These are phyloP conservation scores for Drosophila jambulina DNA, from an alignment of 1,140 invertebrate genomes.

Conservation along the genomic window DNA sequence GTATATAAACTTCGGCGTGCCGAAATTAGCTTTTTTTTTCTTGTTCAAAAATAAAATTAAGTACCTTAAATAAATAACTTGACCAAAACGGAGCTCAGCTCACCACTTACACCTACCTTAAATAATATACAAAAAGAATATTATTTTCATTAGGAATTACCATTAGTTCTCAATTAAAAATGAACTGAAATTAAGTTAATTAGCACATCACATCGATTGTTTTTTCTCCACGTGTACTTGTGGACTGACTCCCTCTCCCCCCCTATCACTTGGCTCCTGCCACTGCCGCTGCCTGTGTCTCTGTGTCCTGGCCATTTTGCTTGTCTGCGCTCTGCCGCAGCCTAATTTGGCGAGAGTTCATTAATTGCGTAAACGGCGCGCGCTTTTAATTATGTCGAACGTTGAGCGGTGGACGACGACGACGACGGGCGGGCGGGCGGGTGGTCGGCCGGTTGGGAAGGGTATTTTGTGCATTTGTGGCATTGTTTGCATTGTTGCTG, in stretches of 20 bases:
- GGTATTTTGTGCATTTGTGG: conserved; percentile 81
- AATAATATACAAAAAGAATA: not conserved
- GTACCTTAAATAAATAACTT: too few species aligned
- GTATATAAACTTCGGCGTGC: too few species aligned
- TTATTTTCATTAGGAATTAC: not conserved
- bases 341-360: conserved; percentile 84
- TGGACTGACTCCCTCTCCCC: not conserved
- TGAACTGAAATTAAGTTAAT: not conserved
- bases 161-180: not conserved
- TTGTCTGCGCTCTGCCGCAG: conserved; percentile 76
- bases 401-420: conserved; percentile 21
- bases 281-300: conserved; percentile 4
- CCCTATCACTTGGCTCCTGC: conserved; percentile 4
- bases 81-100: too few species aligned
- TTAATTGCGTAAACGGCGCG: conserved; percentile 83
- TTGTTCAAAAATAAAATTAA: too few species aligned
- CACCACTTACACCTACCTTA: too few species aligned
- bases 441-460: not conserved
- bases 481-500: conserved; percentile 78
- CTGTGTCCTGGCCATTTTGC: conserved; percentile 68
- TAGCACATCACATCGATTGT: not conserved
- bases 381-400: conserved; percentile 84
- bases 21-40: too few species aligned
- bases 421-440: not conserved
- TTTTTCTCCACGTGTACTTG: not conserved